Conservation (phyloP, 2,797 vertebrate genomes). For the Chlorospingus flavigularis region DNA sequence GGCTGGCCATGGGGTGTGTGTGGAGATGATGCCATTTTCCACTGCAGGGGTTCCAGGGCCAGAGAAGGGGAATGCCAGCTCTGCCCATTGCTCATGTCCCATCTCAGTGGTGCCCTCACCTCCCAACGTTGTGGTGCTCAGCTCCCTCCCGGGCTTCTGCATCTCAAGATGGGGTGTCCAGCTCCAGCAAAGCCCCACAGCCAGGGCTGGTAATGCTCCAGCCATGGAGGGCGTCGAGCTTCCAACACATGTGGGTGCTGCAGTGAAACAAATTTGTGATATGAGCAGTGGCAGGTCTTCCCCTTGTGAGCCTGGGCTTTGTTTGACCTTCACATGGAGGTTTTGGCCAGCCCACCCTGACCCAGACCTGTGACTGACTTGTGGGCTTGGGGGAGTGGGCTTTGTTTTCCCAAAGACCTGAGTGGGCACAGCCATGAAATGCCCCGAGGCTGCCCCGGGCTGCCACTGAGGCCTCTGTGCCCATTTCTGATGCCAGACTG, state of each 20-base stretch:
- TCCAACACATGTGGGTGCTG: neutral
- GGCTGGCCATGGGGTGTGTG: neutral
- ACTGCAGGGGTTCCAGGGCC: fast-evolving
- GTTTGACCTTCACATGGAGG: neutral
- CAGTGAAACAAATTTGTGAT: neutral
- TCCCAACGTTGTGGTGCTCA: fast-evolving
- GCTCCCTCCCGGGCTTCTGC: fast-evolving
- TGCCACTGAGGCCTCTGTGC: neutral
- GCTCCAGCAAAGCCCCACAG: neutral
- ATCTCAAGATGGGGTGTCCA: fast-evolving
- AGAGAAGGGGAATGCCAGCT: fast-evolving
- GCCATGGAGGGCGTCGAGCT: neutral
- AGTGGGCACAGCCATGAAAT: neutral
- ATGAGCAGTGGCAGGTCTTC: neutral
- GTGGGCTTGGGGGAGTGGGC: neutral
- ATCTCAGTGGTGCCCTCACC: neutral
- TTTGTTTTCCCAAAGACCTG: neutral
- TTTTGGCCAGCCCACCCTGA: neutral
- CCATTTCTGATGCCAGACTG: fast-evolving
- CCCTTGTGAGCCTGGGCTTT: neutral
- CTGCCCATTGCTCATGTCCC: neutral
- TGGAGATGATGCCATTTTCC: neutral
- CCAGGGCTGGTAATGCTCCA: neutral
- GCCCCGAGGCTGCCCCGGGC: fast-evolving
- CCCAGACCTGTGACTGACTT: neutral